phyloP scores from a whole-genome alignment of 2,797 vertebrate genomes.

The Masticophis lateralis region DNA sequence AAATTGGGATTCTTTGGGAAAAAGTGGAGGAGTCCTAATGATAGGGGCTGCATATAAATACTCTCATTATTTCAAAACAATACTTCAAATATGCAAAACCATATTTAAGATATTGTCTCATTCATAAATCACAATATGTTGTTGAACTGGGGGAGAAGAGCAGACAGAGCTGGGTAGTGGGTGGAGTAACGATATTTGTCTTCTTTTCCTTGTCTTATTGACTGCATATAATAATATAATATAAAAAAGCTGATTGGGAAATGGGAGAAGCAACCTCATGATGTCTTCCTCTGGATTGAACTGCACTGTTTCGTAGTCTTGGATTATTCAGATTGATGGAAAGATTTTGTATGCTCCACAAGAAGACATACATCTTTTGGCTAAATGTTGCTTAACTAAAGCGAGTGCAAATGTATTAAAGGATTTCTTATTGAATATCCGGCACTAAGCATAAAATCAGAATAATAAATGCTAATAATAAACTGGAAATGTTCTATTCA shows the following conservation, averaged over 20 bases:
- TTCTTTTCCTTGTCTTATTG: background rate
- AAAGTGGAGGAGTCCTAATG: background rate
- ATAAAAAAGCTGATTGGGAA: background rate
- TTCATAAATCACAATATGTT: background rate
- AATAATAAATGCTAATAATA: background rate
- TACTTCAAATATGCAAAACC: background rate
- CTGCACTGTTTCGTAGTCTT: background rate
- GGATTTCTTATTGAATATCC: background rate
- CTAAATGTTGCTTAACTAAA: background rate
- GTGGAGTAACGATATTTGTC: background rate
- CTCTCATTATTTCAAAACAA: background rate
- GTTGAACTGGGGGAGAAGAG: background rate
- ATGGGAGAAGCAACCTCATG: background rate
- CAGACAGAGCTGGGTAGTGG: background rate
- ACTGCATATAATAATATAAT: background rate
- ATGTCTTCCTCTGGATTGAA: background rate
- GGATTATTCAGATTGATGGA: background rate
- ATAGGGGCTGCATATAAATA: background rate
- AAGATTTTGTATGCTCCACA: background rate
- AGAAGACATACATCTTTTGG: background rate
- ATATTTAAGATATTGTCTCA: background rate
- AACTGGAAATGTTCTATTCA: background rate
- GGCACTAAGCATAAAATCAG: background rate
- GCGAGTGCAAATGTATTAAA: background rate
- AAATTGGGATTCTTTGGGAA: background rate